A percentile compares a stretch with the other conserved stretches of the same genome.
Conservation (phyloP, 2,113 vertebrate genomes). For the Corvus moneduloides region DNA sequence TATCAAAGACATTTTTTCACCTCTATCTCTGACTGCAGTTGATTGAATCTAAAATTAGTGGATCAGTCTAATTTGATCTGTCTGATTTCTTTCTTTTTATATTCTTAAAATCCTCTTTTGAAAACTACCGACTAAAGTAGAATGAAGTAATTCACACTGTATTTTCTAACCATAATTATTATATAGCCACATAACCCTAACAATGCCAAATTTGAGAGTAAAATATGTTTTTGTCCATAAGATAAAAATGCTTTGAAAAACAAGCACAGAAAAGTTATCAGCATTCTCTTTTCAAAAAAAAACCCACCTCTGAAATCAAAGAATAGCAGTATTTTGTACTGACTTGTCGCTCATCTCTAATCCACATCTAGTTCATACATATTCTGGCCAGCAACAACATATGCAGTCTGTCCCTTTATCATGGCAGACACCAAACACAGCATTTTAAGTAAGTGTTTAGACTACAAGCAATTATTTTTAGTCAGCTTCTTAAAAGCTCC, state of each 20-base stretch:
- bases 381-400: not conserved
- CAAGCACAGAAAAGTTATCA: not conserved
- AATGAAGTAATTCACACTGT: not conserved
- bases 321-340: not conserved
- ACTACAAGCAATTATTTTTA: not conserved
- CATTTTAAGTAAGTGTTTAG: not conserved
- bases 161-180: not conserved
- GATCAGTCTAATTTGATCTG: not conserved
- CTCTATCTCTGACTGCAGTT: not conserved
- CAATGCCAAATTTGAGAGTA: not conserved
- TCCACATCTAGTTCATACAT: not conserved
- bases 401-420: not conserved
- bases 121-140: not conserved
- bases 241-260: not conserved
- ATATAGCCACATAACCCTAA: not conserved
- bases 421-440: not conserved
- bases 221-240: not conserved
- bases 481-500: not conserved
- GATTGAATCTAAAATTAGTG: not conserved
- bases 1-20: not conserved
- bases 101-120: not conserved
- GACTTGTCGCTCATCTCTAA: not conserved
- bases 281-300: not conserved
- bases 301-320: not conserved
- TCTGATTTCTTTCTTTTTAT: not conserved